These are phyloP conservation scores for Pao palembangensis DNA, from an alignment of 2,113 vertebrate genomes.

Conservation along the genomic window DNA sequence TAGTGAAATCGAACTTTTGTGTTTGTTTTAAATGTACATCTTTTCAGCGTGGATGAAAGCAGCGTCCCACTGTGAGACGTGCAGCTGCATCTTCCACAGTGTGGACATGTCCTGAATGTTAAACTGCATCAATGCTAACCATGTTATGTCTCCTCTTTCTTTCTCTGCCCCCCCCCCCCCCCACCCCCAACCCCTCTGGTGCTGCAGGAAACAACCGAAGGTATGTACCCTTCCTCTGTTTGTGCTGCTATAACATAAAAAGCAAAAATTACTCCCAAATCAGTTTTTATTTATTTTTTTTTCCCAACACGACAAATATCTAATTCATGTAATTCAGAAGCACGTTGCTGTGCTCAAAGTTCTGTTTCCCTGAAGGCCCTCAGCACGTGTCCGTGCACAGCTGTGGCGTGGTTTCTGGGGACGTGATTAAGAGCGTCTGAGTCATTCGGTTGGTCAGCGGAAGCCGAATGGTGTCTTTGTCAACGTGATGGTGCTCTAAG, in stretches of 20 bases:
- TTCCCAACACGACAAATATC: not conserved
- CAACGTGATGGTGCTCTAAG: constrained; percentile 67
- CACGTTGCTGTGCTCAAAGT: constrained; percentile 5
- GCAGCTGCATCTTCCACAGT: constrained; percentile 21
- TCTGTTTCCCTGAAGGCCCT: constrained; percentile 9
- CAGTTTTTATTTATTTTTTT: too few species aligned
- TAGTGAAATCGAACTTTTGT: not conserved
- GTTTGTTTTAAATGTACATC: constrained; percentile 12
- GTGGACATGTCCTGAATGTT: constrained; percentile 36
- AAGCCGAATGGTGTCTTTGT: constrained; percentile 68
- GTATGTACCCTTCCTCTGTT: constrained; percentile 58
- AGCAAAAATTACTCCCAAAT: not conserved
- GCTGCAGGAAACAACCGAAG: constrained; percentile 76
- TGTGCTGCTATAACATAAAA: constrained; percentile 11
- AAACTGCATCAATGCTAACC: constrained; percentile 41
- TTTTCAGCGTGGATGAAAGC: constrained; percentile 8
- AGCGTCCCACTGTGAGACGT: constrained; percentile 13
- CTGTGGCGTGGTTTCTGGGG: constrained; percentile 42
- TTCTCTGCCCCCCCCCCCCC: constrained; percentile 3
- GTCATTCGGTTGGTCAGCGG: constrained; percentile 60
- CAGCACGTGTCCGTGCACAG: constrained; percentile 19
- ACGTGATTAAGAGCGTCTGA: constrained; percentile 49
- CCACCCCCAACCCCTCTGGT: constrained; percentile 21
- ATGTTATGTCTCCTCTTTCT: constrained; percentile 14
- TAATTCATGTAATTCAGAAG: constrained; percentile 7